Evolutionary conservation across 1,140 invertebrate species (phyloP).

Genomic region (Mycetomoellerius zeteki): DNA sequence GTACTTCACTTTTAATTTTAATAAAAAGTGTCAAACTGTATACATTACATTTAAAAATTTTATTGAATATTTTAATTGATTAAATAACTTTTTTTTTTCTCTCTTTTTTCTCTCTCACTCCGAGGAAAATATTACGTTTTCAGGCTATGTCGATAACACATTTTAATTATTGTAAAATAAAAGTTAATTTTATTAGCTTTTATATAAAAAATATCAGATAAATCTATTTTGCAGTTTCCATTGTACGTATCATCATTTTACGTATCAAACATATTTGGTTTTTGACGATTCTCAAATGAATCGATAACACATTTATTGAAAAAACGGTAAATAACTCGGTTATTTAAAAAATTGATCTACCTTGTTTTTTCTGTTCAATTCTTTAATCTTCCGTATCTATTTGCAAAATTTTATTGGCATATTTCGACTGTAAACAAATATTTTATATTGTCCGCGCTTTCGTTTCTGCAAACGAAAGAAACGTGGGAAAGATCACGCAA

Average conservation of each 20-base stretch:
- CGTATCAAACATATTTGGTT: neutral
- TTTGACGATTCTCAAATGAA: constrained; percentile 2
- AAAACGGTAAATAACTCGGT: constrained; percentile 21
- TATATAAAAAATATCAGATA: constrained; percentile 10
- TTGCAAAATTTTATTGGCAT: constrained; percentile 16
- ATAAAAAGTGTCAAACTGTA: neutral
- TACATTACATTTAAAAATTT: constrained; percentile 4
- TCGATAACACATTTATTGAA: constrained; percentile 26
- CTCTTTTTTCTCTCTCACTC: neutral
- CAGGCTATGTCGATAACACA: neutral
- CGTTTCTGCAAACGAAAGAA: constrained; percentile 27
- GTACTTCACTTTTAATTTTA: too few species aligned
- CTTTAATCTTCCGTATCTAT: neutral
- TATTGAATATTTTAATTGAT: neutral
- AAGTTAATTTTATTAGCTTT: constrained; percentile 26
- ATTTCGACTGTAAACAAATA: neutral
- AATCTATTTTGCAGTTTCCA: neutral
- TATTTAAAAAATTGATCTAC: constrained; percentile 6
- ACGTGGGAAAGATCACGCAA: neutral
- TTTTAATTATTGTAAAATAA: constrained; percentile 42
- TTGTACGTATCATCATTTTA: constrained; percentile 14
- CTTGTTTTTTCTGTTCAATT: constrained; percentile 1
- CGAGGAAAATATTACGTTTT: constrained; percentile 11
- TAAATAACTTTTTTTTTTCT: neutral
- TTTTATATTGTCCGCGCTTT: constrained; percentile 15